Base-by-base conservation (phyloP, 2,113 vertebrate species). In the Myotis davidii region DNA sequence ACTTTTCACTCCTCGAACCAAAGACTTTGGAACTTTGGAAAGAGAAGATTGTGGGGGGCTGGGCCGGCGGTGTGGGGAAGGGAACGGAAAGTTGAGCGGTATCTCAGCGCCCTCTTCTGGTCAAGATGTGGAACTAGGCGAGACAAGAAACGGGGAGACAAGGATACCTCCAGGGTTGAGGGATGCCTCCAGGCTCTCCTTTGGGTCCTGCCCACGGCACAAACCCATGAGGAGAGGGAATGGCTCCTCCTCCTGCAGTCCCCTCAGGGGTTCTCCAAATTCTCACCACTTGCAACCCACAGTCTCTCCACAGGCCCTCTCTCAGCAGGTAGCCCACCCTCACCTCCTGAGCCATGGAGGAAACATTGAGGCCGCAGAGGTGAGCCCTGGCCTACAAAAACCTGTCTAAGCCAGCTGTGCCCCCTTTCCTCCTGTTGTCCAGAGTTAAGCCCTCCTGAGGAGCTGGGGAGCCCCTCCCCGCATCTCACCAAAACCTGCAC, bases 21-120 rank as follows among this genome's bases (percentile, higher is more conserved):
- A 85, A 91, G 85, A 17, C 50, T 48, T 73, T 59, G 56, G 6
- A 42, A 85, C 27, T 77, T 61, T 4, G 23, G 50, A 45, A 85
- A 77, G 61, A 90, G 34, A 70, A 39, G 23, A 5, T 18, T 12
- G 11, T n/a, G 50, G 56, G 64, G 21, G 34, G 27, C 45, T 39
- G 54, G 45, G 27, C 5, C 13, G 10, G 13, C 5, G 16, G 5
- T 1, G 23, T n/a, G 37, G 29, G 14, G 54, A 73, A 32, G 39
- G 0, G 32, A 27, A 52, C 37, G n/a, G 72, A n/a, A 52, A 72
- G 6, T 34, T 45, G 45, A 14, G 20, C 50, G 64, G 69, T 42
- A 34, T 85, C n/a, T 73, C 0, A 0, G 39, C 32, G 82, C 74
- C 85, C 88, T 96, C 97, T 97, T 16, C 90, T 96, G 97, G 96